A percentile compares a stretch with the other conserved stretches of the same genome.
Evolutionary conservation across 2,113 vertebrate genomes (phyloP).

Genomic region (Cochlearius cochlearius): DNA sequence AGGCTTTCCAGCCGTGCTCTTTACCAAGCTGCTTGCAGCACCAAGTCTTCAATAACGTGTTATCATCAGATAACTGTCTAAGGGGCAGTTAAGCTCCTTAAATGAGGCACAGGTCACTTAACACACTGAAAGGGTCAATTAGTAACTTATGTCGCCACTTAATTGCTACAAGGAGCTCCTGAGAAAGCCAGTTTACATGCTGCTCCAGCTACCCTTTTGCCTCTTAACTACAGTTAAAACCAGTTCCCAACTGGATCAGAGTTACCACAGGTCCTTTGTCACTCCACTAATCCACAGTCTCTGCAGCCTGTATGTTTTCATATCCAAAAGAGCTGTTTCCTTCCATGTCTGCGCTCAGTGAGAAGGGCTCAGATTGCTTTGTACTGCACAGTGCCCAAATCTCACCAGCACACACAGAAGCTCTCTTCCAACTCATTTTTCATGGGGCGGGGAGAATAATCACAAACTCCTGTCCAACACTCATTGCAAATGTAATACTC

Average conservation of each 20-base stretch:
- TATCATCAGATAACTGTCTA: slow-evolving; percentile 15
- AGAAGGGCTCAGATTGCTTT: not conserved
- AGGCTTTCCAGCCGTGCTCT: not conserved
- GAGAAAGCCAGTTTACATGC: not conserved
- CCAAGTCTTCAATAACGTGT: not conserved
- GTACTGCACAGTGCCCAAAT: not conserved
- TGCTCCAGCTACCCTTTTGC: not conserved
- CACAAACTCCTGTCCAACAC: not conserved
- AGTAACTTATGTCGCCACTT: slow-evolving; percentile 42
- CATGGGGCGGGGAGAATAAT: not conserved
- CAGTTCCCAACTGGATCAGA: not conserved
- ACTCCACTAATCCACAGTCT: accelerated
- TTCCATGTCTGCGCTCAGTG: accelerated
- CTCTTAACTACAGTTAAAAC: not conserved
- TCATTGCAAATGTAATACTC: not conserved
- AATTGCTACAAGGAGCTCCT: slow-evolving; percentile 39
- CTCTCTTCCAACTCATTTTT: not conserved
- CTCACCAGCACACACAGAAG: not conserved
- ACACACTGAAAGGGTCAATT: slow-evolving; percentile 53
- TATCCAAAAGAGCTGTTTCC: accelerated
- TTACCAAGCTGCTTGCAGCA: not conserved
- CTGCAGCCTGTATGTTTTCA: not conserved
- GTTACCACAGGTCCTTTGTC: not conserved
- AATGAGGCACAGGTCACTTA: slow-evolving; percentile 58
- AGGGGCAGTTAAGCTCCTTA: slow-evolving; percentile 44